phyloP scores from a whole-genome alignment of 2,797 vertebrate genomes.

The Falco naumanni region DNA sequence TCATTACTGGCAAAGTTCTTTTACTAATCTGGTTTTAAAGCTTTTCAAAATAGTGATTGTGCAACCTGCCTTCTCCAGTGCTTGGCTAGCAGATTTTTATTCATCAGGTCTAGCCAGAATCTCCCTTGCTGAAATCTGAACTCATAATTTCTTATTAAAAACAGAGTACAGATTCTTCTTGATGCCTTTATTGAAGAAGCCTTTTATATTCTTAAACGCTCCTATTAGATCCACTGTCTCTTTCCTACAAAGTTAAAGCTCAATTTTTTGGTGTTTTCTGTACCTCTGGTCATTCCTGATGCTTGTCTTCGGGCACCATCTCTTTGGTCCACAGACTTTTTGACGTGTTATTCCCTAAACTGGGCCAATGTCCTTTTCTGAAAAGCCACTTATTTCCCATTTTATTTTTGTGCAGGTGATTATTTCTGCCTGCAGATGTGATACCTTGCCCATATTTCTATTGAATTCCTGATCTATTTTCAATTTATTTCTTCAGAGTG shows the following conservation, averaged over 20 bases:
- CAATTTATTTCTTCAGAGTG: background rate
- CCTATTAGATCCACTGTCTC: background rate
- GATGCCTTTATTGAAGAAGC: background rate
- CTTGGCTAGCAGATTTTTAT: background rate
- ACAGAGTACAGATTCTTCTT: background rate
- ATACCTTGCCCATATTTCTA: background rate
- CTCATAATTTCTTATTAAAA: background rate
- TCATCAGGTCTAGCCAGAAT: background rate
- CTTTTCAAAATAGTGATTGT: background rate
- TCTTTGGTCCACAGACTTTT: background rate
- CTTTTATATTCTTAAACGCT: background rate
- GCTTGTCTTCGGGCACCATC: background rate
- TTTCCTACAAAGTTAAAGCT: background rate
- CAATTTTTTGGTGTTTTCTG: background rate
- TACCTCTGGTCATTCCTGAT: background rate
- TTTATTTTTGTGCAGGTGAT: background rate
- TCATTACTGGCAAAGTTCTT: background rate
- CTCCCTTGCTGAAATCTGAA: background rate
- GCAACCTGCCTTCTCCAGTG: background rate
- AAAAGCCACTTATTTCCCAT: background rate
- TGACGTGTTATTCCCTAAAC: background rate
- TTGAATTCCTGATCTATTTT: background rate
- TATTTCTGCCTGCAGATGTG: background rate
- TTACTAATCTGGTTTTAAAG: background rate
- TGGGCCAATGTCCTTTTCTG: background rate